Base-by-base conservation (phyloP, 92 coral and sea anemone genomes). In the Bergia puertoricense region DNA sequence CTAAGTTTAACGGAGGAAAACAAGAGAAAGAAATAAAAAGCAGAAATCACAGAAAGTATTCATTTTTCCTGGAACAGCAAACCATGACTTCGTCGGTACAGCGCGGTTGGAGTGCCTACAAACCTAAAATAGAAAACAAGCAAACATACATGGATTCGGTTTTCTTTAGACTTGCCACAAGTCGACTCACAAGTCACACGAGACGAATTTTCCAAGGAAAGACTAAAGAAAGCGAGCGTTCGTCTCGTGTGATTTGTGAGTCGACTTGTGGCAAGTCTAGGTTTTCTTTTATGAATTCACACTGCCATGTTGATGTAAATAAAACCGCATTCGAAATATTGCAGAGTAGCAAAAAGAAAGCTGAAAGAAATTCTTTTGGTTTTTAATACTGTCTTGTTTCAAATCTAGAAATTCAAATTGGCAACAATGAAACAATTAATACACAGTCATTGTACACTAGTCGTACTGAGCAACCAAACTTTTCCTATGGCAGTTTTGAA, bases 101-200 rank as follows among this genome's bases (percentile, higher is more conserved):
- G 74, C 48, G 81, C 8, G 50, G 5, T 76, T 10, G 2, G 50
- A 57, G 44, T 30, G 54, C 57, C 30, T 15, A 80, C 44, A 38
- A 80, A 57, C 85, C 72, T 0, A 51, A 80, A 81, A 40, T n/a
- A 59, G 50, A 81, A 81, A 57, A 62, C 41, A 39, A 79, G 42
- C 20, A 77, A n/a, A 18, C 40, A 43, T 50, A 46, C 62, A 30
- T 1, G 41, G 74, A 18, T 73, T 11, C 44, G 37, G 43, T 36
- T 73, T 39, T 73, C 77, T 50, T 36, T 14, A 30, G 30, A 30
- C 30, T 30, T 30, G 30, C 30, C 30, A 30, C 30, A 30, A 30
- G 30, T 30, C 30, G 30, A 30, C 30, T 30, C 30, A 30, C 30
- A 30, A 30, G 30, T 30, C 30, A 30, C 30, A 30, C 30, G 30